phyloP scores from a whole-genome alignment of 2,797 vertebrate genomes.

The Taenioides sp. region DNA sequence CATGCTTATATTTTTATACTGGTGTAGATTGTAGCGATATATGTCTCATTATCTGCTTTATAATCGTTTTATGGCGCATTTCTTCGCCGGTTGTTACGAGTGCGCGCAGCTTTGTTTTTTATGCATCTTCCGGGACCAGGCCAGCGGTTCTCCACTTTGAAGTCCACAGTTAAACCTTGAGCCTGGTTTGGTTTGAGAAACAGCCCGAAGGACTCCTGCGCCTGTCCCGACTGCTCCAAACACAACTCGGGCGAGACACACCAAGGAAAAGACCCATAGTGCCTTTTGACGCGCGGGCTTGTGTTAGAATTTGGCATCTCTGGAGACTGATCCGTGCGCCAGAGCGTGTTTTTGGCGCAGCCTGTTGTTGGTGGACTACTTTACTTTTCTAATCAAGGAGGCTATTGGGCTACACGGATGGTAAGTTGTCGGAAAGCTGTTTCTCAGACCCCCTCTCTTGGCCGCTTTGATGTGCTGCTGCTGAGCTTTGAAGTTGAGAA shows the following conservation, averaged over 20 bases:
- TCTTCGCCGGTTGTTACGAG: conserved; percentile 4
- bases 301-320: background rate
- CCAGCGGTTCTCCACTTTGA: conserved; percentile 86
- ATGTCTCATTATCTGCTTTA: rapidly evolving
- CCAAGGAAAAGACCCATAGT: conserved; percentile 31
- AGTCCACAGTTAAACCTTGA: conserved; percentile 87
- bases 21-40: rapidly evolving
- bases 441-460: conserved; percentile 70
- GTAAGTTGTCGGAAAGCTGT: conserved; percentile 79
- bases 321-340: conserved; percentile 38
- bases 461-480: conserved; percentile 83
- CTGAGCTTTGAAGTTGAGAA: conserved; percentile 79
- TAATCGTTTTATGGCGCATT: background rate
- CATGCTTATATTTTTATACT: rapidly evolving
- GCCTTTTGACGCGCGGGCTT: conserved; percentile 17
- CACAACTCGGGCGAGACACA: conserved; percentile 66
- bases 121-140: conserved; percentile 87
- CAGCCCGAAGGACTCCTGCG: conserved; percentile 81
- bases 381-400: conserved; percentile 53
- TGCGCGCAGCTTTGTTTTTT: conserved; percentile 45
- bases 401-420: conserved; percentile 69
- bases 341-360: conserved; percentile 23
- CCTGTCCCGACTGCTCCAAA: conserved; percentile 72
- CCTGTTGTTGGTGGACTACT: conserved; percentile 48
- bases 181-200: conserved; percentile 82